Base-by-base conservation (phyloP, 2,888 invertebrate species). In the Hipparchia sbordonii region DNA sequence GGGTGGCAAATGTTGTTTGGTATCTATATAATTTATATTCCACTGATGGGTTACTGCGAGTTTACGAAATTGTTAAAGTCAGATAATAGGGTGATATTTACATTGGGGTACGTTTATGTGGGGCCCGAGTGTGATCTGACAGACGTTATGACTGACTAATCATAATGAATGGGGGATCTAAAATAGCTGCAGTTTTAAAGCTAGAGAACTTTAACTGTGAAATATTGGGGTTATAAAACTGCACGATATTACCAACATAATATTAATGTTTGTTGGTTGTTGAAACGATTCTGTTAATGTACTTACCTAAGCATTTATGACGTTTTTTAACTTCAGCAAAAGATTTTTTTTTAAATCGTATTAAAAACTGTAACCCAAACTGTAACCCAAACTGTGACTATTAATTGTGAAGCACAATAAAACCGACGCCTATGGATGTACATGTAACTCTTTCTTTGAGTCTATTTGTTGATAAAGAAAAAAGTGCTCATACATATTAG, bases 51-150 rank as follows among this genome's bases (percentile, higher is more conserved):
- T 91, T 91, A 89, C 89, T 90, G 88, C 85, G 91, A 91, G 90
- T 90, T 91, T 90, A 92, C 90, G 89, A 91, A 93, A 92, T 93
- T 92, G 92, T 93, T 92, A 91, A 92, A 91, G 92, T 92, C 89
- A 91, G 92, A 92, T 92, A 92, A 91, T 74, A 89, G 90, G 85
- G 86, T 87, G 89, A 89, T 92, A 91, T 92, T 92, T 91, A 90
- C 89, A 89, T 87, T 88, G 87, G 87, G 87, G 88, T 88, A 65
- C 87, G 88, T 90, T 89, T 90, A 90, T 87, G 88, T 88, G 88
- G 87, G 88, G 88, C 86, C 69, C 86, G 74, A 84, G 82, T 85
- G 83, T 82, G 82, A 83, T 82, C 82, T 87, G 88, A 88, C 88
- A 86, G 85, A 87, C 86, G 86, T 89, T 88, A 87, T 85, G 85